Percentiles rank a stretch among this genome's conserved stretches.
Conservation (phyloP, 2,888 invertebrate species). For the Saturnia japonica region DNA sequence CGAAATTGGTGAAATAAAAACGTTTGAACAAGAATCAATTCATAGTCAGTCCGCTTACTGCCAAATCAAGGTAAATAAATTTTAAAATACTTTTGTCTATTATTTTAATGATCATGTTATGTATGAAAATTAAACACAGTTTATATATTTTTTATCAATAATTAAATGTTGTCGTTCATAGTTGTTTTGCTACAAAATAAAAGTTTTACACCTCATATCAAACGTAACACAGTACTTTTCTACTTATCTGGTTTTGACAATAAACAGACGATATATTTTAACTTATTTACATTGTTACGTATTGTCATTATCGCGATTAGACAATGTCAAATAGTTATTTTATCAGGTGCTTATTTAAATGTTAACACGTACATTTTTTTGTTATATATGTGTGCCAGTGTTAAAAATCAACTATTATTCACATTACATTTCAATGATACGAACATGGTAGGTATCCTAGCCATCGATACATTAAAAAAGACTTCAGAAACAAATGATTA, state of each 20-base stretch:
- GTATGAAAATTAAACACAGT: too few species aligned
- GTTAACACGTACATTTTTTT: neutral
- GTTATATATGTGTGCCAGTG: too few species aligned
- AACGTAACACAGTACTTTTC: too few species aligned
- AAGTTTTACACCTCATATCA: too few species aligned
- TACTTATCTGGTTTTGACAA: too few species aligned
- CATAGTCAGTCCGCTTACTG: too few species aligned
- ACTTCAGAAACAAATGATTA: neutral
- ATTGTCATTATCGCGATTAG: conserved; percentile 1
- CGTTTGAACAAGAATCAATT: neutral
- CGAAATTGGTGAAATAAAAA: neutral
- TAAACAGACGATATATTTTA: neutral
- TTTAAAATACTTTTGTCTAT: too few species aligned
- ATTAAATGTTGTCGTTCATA: too few species aligned
- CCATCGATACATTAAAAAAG: neutral
- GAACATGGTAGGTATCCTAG: neutral
- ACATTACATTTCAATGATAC: neutral
- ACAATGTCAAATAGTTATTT: neutral
- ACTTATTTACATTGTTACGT: neutral
- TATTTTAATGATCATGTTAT: too few species aligned
- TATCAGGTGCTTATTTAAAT: neutral
- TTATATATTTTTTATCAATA: too few species aligned
- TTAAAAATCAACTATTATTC: neutral
- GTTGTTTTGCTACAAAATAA: too few species aligned
- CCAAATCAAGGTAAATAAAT: too few species aligned